Evolutionary conservation across 2,888 invertebrate genomes (phyloP), one percentile per base, ranked within the genome.

Genomic region (Timema cristinae): DNA sequence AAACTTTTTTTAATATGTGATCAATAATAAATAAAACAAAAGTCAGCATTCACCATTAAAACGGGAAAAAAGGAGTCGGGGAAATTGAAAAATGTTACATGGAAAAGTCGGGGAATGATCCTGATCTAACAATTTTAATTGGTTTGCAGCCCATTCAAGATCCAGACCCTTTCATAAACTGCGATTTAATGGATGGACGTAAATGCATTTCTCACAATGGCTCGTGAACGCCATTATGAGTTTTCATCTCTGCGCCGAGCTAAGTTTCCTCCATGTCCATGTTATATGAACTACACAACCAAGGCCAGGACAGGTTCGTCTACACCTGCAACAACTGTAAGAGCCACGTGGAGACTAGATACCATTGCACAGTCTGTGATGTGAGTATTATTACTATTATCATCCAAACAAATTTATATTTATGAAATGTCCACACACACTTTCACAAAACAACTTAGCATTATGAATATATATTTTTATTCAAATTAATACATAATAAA

Each of bases 101-200:
- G n/a, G n/a, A n/a, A n/a, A n/a, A n/a, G n/a, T n/a, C n/a, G n/a
- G n/a, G n/a, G n/a, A 74, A 72, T 74, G 73, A 73, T 74, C n/a
- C 61, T 32, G 32, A 32, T 32, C 4, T 32, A 32, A 2, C 32
- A 32, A 32, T 32, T 32, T 32, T 74, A n/a, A 76, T 71, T 73
- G 73, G 75, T 75, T 77, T 80, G 32, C 86, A 94, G 89, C 91
- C 94, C 47, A 97, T 99, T 81, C 92, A 93, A 86, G 99, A 99
- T 86, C 97, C 97, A 7, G 99, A 99, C 86, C 94, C 96, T 66
- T 87, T 94, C 79, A 89, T 97, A 77, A 91, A 93, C 81, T 98
- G 98, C 84, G 99, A 99, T 86, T 87, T 99, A 76, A 99, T 99
- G 99, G 99, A 99, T 84, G 98, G 99, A 5, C 92, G 99, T 76